A percentile compares a stretch with the other conserved stretches of the same genome.
Conservation (phyloP, 2,113 vertebrate species). For the Smithornis capensis region DNA sequence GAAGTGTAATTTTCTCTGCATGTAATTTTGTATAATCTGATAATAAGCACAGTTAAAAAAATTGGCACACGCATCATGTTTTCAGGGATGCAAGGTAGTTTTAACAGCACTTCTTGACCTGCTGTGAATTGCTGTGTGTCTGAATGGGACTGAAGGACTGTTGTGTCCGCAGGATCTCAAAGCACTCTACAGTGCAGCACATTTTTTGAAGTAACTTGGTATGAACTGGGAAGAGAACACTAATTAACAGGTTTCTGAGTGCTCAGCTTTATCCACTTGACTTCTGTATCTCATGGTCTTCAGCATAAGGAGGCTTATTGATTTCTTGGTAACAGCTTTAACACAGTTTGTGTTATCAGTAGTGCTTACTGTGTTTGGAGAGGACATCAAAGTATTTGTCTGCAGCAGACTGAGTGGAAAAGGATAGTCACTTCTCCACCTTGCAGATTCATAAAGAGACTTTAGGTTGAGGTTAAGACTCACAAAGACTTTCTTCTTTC, state of each 20-base stretch:
- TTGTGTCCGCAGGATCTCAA: not conserved
- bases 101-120: not conserved
- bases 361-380: not conserved
- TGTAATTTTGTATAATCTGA: constrained; percentile 60
- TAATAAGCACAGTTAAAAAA: constrained; percentile 35
- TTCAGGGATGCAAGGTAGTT: not conserved
- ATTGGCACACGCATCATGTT: not conserved
- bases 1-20: constrained; percentile 42
- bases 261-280: not conserved
- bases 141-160: constrained; percentile 1
- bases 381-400: not conserved
- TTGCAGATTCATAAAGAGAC: not conserved
- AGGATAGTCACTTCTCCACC: not conserved
- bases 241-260: constrained; percentile 8
- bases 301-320: not conserved
- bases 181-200: not conserved
- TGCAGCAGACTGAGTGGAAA: not conserved
- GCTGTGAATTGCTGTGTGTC: constrained; percentile 10
- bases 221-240: not conserved
- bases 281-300: not conserved
- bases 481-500: not conserved
- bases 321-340: not conserved
- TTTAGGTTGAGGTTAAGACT: not conserved
- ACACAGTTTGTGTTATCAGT: not conserved
- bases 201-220: constrained; percentile 13